Percentiles rank a stretch among this genome's conserved stretches.
phyloP scores from a whole-genome alignment of 2,888 invertebrate species.

The Iphiclides podalirius region DNA sequence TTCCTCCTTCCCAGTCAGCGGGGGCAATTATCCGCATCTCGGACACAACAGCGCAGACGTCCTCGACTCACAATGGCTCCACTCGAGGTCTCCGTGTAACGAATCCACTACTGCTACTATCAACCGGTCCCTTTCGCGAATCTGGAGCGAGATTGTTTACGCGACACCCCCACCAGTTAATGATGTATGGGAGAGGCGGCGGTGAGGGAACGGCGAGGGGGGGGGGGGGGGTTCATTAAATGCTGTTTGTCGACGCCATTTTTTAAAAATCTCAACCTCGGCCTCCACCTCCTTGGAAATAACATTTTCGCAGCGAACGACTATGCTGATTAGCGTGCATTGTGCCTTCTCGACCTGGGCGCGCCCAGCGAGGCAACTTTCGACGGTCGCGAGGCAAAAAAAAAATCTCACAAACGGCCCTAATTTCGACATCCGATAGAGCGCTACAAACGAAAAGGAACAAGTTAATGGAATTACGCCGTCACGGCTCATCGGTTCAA shows the following conservation, averaged over 20 bases:
- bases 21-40: slow-evolving; percentile 77
- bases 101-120: slow-evolving; percentile 73
- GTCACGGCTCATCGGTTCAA: slow-evolving; percentile 40
- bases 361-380: not conserved
- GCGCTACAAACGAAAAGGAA: too few species aligned
- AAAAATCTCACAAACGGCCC: not conserved
- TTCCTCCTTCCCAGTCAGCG: slow-evolving; percentile 45
- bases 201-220: slow-evolving; percentile 10
- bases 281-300: slow-evolving; percentile 30
- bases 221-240: slow-evolving; percentile 56
- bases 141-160: slow-evolving; percentile 74
- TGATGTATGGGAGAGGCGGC: slow-evolving; percentile 58
- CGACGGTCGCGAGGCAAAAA: not conserved
- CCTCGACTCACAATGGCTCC: slow-evolving; percentile 73
- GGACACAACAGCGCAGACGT: slow-evolving; percentile 76
- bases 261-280: slow-evolving; percentile 42
- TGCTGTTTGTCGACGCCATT: slow-evolving; percentile 51
- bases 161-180: slow-evolving; percentile 67
- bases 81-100: slow-evolving; percentile 74
- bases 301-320: slow-evolving; percentile 35
- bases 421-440: not conserved
- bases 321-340: slow-evolving; percentile 39
- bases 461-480: not conserved
- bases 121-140: slow-evolving; percentile 67
- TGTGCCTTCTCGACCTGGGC: slow-evolving; percentile 30